Evolutionary conservation across 2,113 vertebrate species (phyloP), one percentile per base, ranked within the genome.

Genomic region (Accipiter virgatus): DNA sequence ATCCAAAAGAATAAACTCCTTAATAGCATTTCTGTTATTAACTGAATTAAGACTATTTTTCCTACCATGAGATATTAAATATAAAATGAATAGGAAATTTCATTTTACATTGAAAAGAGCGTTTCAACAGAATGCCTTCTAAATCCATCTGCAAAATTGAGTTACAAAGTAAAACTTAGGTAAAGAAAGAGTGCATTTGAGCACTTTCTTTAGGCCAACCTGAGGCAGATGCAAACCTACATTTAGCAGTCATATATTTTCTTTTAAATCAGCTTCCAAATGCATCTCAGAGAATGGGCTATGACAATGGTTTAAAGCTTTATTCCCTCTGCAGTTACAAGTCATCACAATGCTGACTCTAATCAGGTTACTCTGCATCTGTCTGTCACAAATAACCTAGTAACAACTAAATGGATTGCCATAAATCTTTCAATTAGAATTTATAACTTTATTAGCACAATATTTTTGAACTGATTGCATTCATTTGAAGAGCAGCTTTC

Each of bases 371-470:
- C 95, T 97, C 97, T 97, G 97, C 98, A 98, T 98, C 97, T 98
- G 98, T 97, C 98, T 98, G 98, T 98, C 98, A 99, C 98, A 98
- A 98, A 98, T 98, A 99, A 98, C 98, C 98, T 97, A 96, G 97
- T 98, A 98, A 98, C 98, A 98, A 95, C 94, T 91, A 97, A 98
- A 98, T 98, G 98, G 98, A 98, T 98, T 97, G 97, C 97, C 98
- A 99, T 99, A 98, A 98, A 98, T 99, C 98, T 98, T 98, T 98
- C 98, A 98, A 99, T 99, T 98, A 99, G 98, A 97, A 98, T 97
- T 93, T 93, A 97, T 99, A 99, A 99, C 98, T 98, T 98, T 98
- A 98, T 99, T 99, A 99, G 98, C 98, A 98, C 98, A 97, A 98
- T 98, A 98, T 98, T 98, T 98, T 98, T 98, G 96, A 98, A 98